phyloP scores from a whole-genome alignment of 2,888 invertebrate species.

The Neoitamus cyanurus region DNA sequence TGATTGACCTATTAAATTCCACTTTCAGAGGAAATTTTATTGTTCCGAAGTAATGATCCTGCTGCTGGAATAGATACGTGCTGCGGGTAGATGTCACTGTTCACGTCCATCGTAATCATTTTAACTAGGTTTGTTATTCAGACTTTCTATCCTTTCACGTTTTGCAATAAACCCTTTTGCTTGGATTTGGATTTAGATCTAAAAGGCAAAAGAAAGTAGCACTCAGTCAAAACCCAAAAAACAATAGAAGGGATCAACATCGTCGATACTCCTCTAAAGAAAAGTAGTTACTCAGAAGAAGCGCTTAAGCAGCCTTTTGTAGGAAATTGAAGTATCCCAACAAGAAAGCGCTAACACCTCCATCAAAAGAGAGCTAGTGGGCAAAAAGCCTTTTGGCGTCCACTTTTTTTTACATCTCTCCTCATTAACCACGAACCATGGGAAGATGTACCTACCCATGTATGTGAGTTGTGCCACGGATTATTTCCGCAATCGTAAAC shows the following conservation, averaged over 20 bases:
- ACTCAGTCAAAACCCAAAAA: neutral
- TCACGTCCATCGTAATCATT: no score
- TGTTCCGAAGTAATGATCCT: no score
- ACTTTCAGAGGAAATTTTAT: no score
- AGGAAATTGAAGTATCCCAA: neutral
- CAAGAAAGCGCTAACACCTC: neutral
- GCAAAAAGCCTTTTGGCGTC: constrained; percentile 1
- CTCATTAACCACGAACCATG: neutral
- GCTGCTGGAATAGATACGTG: no score
- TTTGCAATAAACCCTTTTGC: neutral
- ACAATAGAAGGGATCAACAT: neutral
- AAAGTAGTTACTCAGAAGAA: neutral
- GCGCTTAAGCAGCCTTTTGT: neutral
- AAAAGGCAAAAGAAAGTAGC: neutral
- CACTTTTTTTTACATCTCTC: neutral
- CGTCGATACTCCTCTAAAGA: neutral
- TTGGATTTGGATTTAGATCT: neutral
- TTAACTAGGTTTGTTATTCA: neutral
- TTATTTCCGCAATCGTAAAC: neutral
- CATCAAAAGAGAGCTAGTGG: neutral
- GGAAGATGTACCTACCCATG: no score
- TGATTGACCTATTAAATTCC: no score
- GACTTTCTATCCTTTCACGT: neutral
- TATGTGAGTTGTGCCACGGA: neutral
- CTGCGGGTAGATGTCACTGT: no score